phyloP scores from a whole-genome alignment of 2,888 invertebrate genomes.

The Torymus auratus region DNA sequence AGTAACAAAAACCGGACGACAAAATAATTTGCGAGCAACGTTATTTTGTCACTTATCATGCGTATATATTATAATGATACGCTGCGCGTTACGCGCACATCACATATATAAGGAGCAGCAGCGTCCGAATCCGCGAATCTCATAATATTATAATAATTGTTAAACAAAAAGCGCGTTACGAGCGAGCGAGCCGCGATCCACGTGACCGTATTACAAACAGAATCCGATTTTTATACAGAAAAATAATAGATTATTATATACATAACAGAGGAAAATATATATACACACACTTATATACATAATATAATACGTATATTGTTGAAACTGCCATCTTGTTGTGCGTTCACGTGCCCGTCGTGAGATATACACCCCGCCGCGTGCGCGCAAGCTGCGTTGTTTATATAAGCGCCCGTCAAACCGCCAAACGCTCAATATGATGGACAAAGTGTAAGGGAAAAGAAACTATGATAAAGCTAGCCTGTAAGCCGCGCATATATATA shows the following conservation, averaged over 20 bases:
- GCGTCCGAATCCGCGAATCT: constrained; percentile 24
- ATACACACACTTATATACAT: constrained; percentile 1
- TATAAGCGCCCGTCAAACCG: constrained; percentile 36
- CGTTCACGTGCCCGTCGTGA: constrained; percentile 41
- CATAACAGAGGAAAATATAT: constrained; percentile 12
- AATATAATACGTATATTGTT: constrained; percentile 10
- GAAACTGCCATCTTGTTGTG: constrained; percentile 57
- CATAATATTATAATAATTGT: constrained; percentile 27
- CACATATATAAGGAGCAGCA: background rate
- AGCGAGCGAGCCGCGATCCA: constrained; percentile 8
- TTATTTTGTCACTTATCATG: constrained; percentile 33
- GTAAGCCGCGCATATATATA: constrained; percentile 57
- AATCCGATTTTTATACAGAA: constrained; percentile 18
- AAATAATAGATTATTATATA: background rate
- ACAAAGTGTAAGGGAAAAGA: constrained; percentile 41
- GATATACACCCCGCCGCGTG: background rate
- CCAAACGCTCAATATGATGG: constrained; percentile 54
- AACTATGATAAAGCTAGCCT: constrained; percentile 46
- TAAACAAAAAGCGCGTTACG: background rate
- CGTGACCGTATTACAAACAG: background rate
- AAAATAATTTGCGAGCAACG: constrained; percentile 22
- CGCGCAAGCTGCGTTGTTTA: background rate
- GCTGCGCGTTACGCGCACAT: too few species aligned
- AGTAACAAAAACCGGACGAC: constrained; percentile 16
- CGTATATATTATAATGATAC: background rate